Percentiles rank a stretch among this genome's conserved stretches.
phyloP scores from a whole-genome alignment of 1,140 invertebrate species.

The Liolophura sinensis region DNA sequence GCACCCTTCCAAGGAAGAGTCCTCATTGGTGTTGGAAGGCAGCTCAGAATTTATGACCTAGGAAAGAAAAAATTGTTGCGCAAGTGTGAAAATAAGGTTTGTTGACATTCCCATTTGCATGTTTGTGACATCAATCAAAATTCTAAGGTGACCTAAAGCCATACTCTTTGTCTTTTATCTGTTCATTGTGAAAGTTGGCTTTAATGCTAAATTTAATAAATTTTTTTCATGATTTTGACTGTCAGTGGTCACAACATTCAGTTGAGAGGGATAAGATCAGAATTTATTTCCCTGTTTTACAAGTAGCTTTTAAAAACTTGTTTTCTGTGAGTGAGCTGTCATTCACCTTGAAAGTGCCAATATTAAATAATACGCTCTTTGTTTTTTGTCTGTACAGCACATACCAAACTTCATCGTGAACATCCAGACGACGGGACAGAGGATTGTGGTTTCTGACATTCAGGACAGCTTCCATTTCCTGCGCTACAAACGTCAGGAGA shows the following conservation, averaged over 20 bases:
- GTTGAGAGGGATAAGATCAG: too few species aligned
- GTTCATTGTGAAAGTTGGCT: too few species aligned
- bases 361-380: too few species aligned
- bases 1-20: constrained; percentile 82
- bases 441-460: constrained; percentile 93
- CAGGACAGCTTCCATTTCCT: constrained; percentile 98
- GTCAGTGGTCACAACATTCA: too few species aligned
- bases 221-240: too few species aligned
- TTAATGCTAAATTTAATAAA: too few species aligned
- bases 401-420: constrained; percentile 93
- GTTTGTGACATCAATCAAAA: neutral
- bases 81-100: constrained; percentile 97
- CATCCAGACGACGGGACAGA: constrained; percentile 89
- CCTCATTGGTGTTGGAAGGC: constrained; percentile 88
- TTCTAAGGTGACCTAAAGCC: too few species aligned
- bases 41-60: constrained; percentile 92
- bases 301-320: neutral
- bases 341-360: too few species aligned
- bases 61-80: constrained; percentile 95
- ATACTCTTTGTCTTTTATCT: too few species aligned
- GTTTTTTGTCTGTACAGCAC: constrained; percentile 69
- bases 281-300: too few species aligned
- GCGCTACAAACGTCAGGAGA: constrained; percentile 92
- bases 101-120: neutral
- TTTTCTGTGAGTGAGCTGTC: neutral